Conservation (phyloP, 2,113 vertebrate genomes). For the Elgaria multicarinata region DNA sequence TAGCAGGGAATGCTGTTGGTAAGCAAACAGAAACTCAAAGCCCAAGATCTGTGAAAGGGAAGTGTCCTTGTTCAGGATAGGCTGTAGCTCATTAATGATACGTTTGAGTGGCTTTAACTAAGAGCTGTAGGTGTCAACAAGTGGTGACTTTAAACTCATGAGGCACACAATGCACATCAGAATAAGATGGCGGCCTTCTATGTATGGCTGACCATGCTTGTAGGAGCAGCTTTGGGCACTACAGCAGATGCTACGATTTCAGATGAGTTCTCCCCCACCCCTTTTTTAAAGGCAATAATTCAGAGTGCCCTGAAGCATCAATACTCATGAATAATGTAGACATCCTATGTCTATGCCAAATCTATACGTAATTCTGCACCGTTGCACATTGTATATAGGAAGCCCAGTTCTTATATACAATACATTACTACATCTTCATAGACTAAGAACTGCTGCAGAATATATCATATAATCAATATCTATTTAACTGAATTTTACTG, state of each 20-base stretch:
- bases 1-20: too few species aligned
- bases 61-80: too few species aligned
- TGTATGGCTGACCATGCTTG: neutral
- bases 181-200: neutral
- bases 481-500: neutral
- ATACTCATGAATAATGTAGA: neutral
- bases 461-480: constrained; percentile 16
- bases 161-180: neutral
- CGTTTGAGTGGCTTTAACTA: too few species aligned
- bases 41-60: too few species aligned
- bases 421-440: neutral
- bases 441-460: constrained; percentile 19
- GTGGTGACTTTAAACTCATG: neutral
- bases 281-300: neutral
- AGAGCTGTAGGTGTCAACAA: too few species aligned
- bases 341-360: neutral
- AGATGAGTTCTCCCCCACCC: neutral
- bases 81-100: too few species aligned
- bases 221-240: neutral
- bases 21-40: too few species aligned
- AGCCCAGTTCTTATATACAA: rapidly evolving
- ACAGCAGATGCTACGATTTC: neutral
- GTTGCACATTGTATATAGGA: constrained; percentile 2
- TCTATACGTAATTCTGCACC: neutral
- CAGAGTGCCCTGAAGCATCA: constrained; percentile 12